A percentile compares a stretch with the other conserved stretches of the same genome.
Evolutionary conservation across 2,113 vertebrate genomes (phyloP).

Genomic region (Poecile atricapillus): DNA sequence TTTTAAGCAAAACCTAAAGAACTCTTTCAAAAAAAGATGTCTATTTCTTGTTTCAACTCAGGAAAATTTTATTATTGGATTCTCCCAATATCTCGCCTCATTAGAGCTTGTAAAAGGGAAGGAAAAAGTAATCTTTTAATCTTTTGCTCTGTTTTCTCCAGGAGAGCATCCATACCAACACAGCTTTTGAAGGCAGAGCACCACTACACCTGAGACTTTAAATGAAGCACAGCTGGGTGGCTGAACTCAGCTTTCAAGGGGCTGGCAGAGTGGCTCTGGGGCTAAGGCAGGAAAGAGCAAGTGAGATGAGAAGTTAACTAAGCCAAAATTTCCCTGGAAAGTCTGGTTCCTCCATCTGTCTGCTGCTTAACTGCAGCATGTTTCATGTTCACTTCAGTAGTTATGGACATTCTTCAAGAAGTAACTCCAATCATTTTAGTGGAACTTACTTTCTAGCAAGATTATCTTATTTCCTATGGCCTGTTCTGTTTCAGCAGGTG

Average conservation of each 20-base stretch:
- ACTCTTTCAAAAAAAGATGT: fast-evolving
- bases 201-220: not conserved
- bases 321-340: not conserved
- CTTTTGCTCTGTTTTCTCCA: not conserved
- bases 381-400: not conserved
- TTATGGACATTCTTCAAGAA: not conserved
- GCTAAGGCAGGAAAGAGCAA: not conserved
- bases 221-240: not conserved
- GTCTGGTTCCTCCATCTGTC: not conserved
- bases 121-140: not conserved
- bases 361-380: not conserved
- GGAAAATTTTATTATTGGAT: not conserved
- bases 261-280: not conserved
- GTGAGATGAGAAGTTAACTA: not conserved
- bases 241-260: not conserved
- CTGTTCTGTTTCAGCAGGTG: not conserved
- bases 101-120: not conserved
- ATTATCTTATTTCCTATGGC: not conserved
- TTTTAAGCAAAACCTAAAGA: not conserved
- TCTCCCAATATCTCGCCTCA: not conserved
- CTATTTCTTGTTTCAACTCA: not conserved
- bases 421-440: not conserved
- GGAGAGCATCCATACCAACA: not conserved
- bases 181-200: not conserved
- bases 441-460: not conserved